phyloP scores from a whole-genome alignment of 2,113 vertebrate species.

The Dolichotis patagonum region DNA sequence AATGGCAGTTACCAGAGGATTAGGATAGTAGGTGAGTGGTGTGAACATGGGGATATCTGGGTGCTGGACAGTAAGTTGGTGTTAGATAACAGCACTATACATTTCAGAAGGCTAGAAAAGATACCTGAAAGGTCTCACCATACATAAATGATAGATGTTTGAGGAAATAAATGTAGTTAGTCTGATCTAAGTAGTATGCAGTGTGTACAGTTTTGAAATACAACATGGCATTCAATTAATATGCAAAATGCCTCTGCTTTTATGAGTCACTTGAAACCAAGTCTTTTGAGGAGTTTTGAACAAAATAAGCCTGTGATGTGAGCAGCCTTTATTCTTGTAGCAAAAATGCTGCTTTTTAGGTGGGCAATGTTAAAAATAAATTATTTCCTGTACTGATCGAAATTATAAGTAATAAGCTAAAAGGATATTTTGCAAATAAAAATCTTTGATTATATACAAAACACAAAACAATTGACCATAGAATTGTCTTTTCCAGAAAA shows the following conservation, averaged over 20 bases:
- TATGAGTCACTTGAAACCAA: not conserved
- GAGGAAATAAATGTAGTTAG: not conserved
- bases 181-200: not conserved
- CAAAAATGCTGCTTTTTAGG: not conserved
- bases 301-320: not conserved
- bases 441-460: too few species aligned
- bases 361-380: not conserved
- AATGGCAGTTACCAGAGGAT: too few species aligned
- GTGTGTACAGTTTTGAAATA: not conserved
- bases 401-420: not conserved
- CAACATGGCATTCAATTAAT: not conserved
- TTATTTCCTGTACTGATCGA: not conserved
- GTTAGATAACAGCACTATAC: not conserved
- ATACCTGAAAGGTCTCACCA: not conserved
- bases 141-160: not conserved
- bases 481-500: not conserved
- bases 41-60: not conserved
- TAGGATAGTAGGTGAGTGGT: fast-evolving
- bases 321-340: not conserved
- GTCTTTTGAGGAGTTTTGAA: not conserved
- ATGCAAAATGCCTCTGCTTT: not conserved
- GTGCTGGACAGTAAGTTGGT: too few species aligned
- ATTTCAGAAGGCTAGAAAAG: not conserved
- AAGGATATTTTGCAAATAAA: not conserved
- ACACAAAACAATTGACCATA: not conserved